Percentiles rank a stretch among this genome's conserved stretches.
These are phyloP conservation scores for Colletes latitarsis DNA, from an alignment of 1,140 invertebrate species.

Conservation along the genomic window DNA sequence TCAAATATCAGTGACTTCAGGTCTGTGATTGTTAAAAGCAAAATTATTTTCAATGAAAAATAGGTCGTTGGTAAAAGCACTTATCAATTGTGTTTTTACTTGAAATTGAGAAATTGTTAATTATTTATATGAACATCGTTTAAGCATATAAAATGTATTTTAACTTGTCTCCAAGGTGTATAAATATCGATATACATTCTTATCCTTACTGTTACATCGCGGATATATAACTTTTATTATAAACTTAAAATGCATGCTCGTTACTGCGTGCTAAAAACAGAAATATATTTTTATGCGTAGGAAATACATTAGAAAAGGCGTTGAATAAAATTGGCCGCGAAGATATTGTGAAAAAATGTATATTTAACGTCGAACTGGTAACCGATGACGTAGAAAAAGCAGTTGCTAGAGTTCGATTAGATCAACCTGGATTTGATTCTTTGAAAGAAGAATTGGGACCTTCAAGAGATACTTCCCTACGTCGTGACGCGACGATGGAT, in stretches of 20 bases:
- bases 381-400: slow-evolving; percentile 91
- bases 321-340: slow-evolving; percentile 93
- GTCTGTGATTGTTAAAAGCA: slow-evolving; percentile 47
- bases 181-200: too few species aligned
- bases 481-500: slow-evolving; percentile 84
- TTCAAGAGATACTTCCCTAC: slow-evolving; percentile 84
- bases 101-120: too few species aligned
- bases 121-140: too few species aligned
- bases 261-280: neutral
- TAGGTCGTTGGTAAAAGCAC: too few species aligned
- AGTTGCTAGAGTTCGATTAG: slow-evolving; percentile 88
- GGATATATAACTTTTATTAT: too few species aligned
- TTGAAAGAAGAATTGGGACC: slow-evolving; percentile 88
- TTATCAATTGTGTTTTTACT: too few species aligned
- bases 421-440: slow-evolving; percentile 89
- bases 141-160: too few species aligned
- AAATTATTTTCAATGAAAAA: neutral
- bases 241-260: neutral
- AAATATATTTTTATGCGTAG: slow-evolving; percentile 76
- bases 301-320: slow-evolving; percentile 93
- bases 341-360: slow-evolving; percentile 95
- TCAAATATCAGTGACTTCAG: slow-evolving; percentile 48
- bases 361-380: slow-evolving; percentile 91
- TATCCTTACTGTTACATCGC: too few species aligned
- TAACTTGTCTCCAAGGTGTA: too few species aligned